These are phyloP conservation scores for Leptosomus discolor DNA, from an alignment of 2,113 vertebrate species.

Conservation along the genomic window DNA sequence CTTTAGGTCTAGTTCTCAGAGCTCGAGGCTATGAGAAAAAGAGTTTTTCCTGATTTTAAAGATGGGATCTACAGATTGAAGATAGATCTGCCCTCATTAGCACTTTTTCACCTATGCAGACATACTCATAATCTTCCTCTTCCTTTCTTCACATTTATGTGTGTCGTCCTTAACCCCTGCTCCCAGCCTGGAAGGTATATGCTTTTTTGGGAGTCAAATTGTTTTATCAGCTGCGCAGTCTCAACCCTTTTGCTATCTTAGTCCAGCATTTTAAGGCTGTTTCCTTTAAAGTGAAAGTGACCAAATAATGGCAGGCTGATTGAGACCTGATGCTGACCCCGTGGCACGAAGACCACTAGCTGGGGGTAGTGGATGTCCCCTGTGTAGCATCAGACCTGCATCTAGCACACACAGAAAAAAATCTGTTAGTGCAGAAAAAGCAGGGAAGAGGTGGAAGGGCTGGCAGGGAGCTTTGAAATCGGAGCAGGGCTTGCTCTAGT, in stretches of 20 bases:
- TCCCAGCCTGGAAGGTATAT: not conserved
- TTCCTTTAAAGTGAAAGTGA: slow-evolving; percentile 6
- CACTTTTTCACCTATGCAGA: not conserved
- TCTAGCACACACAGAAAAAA: not conserved
- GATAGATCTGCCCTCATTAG: not conserved
- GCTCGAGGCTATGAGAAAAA: not conserved
- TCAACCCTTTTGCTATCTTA: not conserved
- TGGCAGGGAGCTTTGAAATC: not conserved
- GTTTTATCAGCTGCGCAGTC: not conserved
- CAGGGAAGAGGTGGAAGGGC: not conserved
- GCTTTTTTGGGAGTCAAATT: not conserved
- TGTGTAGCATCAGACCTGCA: not conserved
- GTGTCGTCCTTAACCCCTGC: not conserved
- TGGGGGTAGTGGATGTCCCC: not conserved
- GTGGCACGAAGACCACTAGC: not conserved
- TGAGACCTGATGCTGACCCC: not conserved
- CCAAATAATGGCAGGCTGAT: not conserved
- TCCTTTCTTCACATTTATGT: not conserved
- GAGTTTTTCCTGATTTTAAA: not conserved
- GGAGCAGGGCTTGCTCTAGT: not conserved
- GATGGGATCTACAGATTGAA: not conserved
- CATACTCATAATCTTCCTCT: not conserved
- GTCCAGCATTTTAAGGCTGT: not conserved
- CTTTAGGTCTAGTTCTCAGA: not conserved
- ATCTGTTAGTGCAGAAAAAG: not conserved